These are phyloP conservation scores for Takifugu rubripes DNA, from an alignment of 2,797 vertebrate genomes.

Conservation along the genomic window DNA sequence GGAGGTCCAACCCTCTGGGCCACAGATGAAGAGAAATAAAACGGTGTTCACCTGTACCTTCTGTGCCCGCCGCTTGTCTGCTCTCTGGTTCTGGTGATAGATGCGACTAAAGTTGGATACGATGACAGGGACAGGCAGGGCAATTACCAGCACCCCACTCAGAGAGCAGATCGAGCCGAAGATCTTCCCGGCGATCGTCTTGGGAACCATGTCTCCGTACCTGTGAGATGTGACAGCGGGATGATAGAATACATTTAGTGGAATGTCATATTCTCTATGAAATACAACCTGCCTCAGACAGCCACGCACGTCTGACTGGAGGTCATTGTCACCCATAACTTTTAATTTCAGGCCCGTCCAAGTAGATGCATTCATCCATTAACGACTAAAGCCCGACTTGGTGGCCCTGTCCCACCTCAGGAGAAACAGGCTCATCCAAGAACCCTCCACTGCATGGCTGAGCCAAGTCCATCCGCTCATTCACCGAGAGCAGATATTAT, in stretches of 20 bases:
- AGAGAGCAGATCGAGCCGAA: slow-evolving; percentile 98
- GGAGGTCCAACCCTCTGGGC: slow-evolving; percentile 30
- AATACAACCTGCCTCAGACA: slow-evolving; percentile 15
- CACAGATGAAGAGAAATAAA: slow-evolving; percentile 47
- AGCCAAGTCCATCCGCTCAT: slow-evolving; percentile 37
- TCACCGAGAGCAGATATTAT: slow-evolving; percentile 50
- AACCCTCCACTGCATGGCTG: slow-evolving; percentile 21
- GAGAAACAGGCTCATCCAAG: slow-evolving; percentile 20
- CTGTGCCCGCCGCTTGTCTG: slow-evolving; percentile 92
- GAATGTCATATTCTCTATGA: slow-evolving; percentile 9
- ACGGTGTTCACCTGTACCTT: slow-evolving; percentile 81
- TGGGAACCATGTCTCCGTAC: slow-evolving; percentile 98
- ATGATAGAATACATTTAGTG: slow-evolving; percentile 14
- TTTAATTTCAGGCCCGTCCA: slow-evolving; percentile 5
- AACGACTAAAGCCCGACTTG: slow-evolving; percentile 25
- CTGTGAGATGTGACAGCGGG: slow-evolving; percentile 61
- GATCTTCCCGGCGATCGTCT: slow-evolving; percentile 98
- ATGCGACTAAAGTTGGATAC: slow-evolving; percentile 99
- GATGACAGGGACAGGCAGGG: slow-evolving; percentile 96
- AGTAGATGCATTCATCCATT: slow-evolving; percentile 6
- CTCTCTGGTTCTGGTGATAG: slow-evolving; percentile 98
- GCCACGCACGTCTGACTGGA: slow-evolving; percentile 4
- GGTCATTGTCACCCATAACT: slow-evolving; percentile 14
- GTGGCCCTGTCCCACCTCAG: slow-evolving; percentile 2
- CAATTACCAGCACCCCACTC: slow-evolving; percentile 97